A percentile compares a stretch with the other conserved stretches of the same genome.
phyloP scores from a whole-genome alignment of 1,140 invertebrate species.

The Brachionus rubens region DNA sequence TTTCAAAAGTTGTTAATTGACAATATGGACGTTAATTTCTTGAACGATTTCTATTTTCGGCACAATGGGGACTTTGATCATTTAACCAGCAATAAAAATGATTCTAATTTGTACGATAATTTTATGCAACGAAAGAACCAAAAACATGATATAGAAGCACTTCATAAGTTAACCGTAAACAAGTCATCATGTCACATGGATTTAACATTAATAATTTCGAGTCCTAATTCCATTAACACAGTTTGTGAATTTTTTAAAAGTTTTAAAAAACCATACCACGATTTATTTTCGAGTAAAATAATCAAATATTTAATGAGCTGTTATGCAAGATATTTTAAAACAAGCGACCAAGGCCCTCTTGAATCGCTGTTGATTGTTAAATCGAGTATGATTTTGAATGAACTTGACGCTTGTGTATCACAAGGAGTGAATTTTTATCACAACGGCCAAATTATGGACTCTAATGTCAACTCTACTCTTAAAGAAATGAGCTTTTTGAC shows the following conservation, averaged over 20 bases:
- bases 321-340: conserved; percentile 18
- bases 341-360: not conserved
- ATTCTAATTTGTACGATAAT: not conserved
- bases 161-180: not conserved
- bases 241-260: not conserved
- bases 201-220: not conserved
- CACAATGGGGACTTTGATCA: no score
- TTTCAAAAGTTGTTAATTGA: not conserved
- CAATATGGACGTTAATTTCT: not conserved
- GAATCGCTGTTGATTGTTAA: not conserved
- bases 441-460: conserved; percentile 6
- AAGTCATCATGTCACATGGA: not conserved
- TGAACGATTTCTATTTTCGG: not conserved
- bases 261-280: not conserved
- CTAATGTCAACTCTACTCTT: not conserved
- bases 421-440: not conserved
- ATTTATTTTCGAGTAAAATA: not conserved
- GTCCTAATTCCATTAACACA: not conserved
- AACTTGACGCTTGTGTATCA: not conserved
- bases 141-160: not conserved
- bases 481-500: conserved; percentile 38
- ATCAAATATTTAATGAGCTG: not conserved
- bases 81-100: no score
- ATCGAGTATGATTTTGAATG: not conserved
- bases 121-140: conserved; percentile 20